Evolutionary conservation across 2,888 invertebrate genomes (phyloP), one percentile per base, ranked within the genome.

Genomic region (Dendrolimus pini): DNA sequence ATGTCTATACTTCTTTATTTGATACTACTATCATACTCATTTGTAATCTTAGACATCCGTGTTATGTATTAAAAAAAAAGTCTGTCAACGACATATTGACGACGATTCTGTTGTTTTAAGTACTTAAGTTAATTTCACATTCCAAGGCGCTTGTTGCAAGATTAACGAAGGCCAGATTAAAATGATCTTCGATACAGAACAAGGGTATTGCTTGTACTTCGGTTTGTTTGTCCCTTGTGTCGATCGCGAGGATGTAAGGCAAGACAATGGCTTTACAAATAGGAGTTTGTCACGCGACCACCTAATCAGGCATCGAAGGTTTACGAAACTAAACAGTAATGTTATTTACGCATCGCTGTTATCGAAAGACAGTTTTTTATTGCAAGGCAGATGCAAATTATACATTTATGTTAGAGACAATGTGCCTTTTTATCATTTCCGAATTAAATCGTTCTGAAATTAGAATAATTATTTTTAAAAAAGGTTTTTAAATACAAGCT

Each of bases 251-350:
- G 83, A 83, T 83, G 82, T 83, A 76, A 80, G 64, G 68, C 69
- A 75, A 85, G 85, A 89, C 89, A 89, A 88, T 86, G 85, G 87
- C 86, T 82, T 78, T 81, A 88, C 89, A 88, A 90, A 90, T 89
- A 89, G 89, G 77, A 78, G 71, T 84, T 84, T 80, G 89, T 88
- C 89, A 90, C 89, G 89, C 89, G 72, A 90, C 63, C 70, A 68
- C 70, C 80, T 88, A 88, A 89, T 90, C 89, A 81, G 77, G 71
- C 72, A 88, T 89, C 87, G 80, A 66, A 74, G 74, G 73, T 84
- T 85, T 85, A 76, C 75, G 74, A 78, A 77, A 80, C 81, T 82
- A 81, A 82, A 83, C 71, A 71, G 82, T 83, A 82, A 77, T 71
- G 73, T 87, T 87, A 89, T 89, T 88, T 89, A 89, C 88, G 82